Base-by-base conservation (phyloP, 2,797 vertebrate species). In the Dendrocincla tyrannina region DNA sequence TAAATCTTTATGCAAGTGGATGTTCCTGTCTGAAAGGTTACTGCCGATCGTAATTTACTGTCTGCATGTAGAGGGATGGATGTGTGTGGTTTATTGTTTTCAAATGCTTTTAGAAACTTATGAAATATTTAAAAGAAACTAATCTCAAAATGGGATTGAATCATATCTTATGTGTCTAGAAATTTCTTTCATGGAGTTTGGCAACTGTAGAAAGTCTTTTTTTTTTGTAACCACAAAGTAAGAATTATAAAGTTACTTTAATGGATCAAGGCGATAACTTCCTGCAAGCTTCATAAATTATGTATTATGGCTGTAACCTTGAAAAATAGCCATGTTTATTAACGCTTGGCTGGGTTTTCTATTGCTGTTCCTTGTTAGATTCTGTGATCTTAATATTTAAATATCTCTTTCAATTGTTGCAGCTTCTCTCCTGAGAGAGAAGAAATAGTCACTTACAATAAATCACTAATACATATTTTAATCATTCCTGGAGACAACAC, bases 301-400 rank as follows among this genome's bases (percentile, higher is more conserved):
- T 96, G 79, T 76, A 96, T 90, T 82, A 42, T 42, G 49, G 20
- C 80, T 89, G 70, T 93, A 96, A 94, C 74, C 92, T 96, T 94
- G 94, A 96, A 96, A 95, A 96, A 93, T 88, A 94, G 84, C 94
- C 39, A 63, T 86, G 80, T 95, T 97, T 96, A 88, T 95, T 94
- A 91, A 92, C 3, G 2, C 83, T 88, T 96, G 77, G 52, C 83
- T 91, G 55, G 7, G 11, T 37, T 92, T 95, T 93, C 95, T 93
- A 95, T 89, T 94, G 83, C 83, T 86, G 63, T 75, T 93, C 86
- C 80, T 92, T 90, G 80, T 93, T 94, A 76, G 69, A 81, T 88
- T 90, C 59, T 88, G 63, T 88, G 67, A 91, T 95, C 62, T 88
- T 77, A 85, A 49, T 93, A 88, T 91, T 95, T 93, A 93, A 93